Percentiles rank a stretch among this genome's conserved stretches.
These are phyloP conservation scores for Scolopax bukidnonensis DNA, from an alignment of 2,797 vertebrate species.

Conservation along the genomic window DNA sequence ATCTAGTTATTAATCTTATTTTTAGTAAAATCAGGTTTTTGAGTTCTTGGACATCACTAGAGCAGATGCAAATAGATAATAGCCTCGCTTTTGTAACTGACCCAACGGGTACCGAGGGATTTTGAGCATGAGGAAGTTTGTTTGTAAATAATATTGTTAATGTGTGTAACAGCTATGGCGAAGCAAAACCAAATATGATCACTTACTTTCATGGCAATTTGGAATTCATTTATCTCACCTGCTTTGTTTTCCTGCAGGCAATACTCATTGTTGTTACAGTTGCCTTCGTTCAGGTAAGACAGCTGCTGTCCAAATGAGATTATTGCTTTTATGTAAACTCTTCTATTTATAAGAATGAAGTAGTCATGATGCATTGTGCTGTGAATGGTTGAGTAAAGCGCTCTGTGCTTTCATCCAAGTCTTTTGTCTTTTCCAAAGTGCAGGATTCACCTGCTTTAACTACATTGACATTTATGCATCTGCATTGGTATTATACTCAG, in stretches of 20 bases:
- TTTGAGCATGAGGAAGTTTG: neutral
- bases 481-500: neutral
- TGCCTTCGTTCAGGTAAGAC: slow-evolving; percentile 95
- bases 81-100: neutral
- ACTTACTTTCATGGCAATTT: neutral
- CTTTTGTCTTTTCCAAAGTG: neutral
- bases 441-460: neutral
- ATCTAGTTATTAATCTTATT: neutral
- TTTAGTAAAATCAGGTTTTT: neutral
- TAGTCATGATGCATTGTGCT: neutral
- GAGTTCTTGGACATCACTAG: neutral
- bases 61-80: neutral
- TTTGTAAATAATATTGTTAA: neutral
- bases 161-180: neutral
- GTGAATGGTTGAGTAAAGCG: neutral
- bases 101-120: accelerated
- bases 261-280: slow-evolving; percentile 98
- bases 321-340: neutral
- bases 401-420: neutral
- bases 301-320: neutral
- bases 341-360: neutral
- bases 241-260: slow-evolving; percentile 80
- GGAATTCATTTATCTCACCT: neutral
- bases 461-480: neutral
- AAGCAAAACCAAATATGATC: neutral